Evolutionary conservation across 1,140 invertebrate genomes (phyloP).

Genomic region (Dendroctonus ponderosae): DNA sequence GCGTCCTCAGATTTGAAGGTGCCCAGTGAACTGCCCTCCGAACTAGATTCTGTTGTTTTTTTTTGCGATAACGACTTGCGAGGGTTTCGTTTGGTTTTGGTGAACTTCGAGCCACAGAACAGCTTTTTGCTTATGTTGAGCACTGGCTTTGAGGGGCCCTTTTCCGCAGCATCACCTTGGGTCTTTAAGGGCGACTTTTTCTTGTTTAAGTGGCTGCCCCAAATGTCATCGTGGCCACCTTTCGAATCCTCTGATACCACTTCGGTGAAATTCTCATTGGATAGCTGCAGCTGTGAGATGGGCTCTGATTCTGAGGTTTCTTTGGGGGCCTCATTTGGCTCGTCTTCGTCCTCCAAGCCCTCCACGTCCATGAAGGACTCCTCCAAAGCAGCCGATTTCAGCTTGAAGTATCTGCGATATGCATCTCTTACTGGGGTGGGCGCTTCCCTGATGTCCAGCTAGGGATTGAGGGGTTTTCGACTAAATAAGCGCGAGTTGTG

Average conservation of each 20-base stretch:
- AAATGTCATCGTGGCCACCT: slow-evolving; percentile 50
- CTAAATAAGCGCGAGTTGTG: background rate
- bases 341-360: slow-evolving; percentile 45
- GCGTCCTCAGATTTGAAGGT: slow-evolving; percentile 32
- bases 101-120: slow-evolving; percentile 66
- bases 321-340: slow-evolving; percentile 13
- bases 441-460: slow-evolving; percentile 77
- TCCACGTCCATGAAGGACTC: slow-evolving; percentile 61
- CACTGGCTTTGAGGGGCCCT: slow-evolving; percentile 32
- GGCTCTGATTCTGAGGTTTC: background rate
- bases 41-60: slow-evolving; percentile 40
- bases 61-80: slow-evolving; percentile 63
- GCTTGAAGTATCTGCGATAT: slow-evolving; percentile 77
- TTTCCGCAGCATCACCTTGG: background rate
- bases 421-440: slow-evolving; percentile 67
- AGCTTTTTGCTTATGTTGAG: slow-evolving; percentile 65
- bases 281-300: slow-evolving; percentile 14
- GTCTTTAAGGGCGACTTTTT: slow-evolving; percentile 13
- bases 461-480: slow-evolving; percentile 1
- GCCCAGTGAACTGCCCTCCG: slow-evolving; percentile 1
- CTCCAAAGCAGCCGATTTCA: slow-evolving; percentile 72
- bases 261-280: slow-evolving; percentile 27
- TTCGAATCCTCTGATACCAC: slow-evolving; percentile 10
- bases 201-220: slow-evolving; percentile 61
- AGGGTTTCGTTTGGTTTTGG: slow-evolving; percentile 64